Conservation (phyloP, 2,888 invertebrate species). For the Chrysomela aeneicollis region DNA sequence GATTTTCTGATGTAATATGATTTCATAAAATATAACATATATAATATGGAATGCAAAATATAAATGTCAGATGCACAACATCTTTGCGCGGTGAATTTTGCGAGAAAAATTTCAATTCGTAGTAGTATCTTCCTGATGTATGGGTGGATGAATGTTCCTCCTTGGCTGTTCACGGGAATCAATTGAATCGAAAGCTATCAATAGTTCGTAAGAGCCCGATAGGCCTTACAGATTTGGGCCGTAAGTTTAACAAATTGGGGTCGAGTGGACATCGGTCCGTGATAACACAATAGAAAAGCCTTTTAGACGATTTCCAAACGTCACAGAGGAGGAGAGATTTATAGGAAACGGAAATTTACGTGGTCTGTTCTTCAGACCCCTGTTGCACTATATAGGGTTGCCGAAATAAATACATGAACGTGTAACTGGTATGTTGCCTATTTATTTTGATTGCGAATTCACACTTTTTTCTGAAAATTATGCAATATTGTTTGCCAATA, state of each 20-base stretch:
- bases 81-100: no score
- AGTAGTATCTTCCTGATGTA: neutral
- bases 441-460: no score
- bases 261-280: slow-evolving; percentile 50
- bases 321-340: slow-evolving; percentile 34
- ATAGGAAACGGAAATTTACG: slow-evolving; percentile 37
- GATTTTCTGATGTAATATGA: no score
- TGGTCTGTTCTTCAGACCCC: slow-evolving; percentile 40
- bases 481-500: no score
- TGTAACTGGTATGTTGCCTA: no score
- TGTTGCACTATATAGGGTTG: slow-evolving; percentile 42
- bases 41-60: no score
- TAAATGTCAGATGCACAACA: no score
- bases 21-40: no score
- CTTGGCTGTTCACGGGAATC: slow-evolving; percentile 19
- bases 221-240: slow-evolving; percentile 31
- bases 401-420: neutral
- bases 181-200: slow-evolving; percentile 30
- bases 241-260: slow-evolving; percentile 49
- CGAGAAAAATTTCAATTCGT: neutral
- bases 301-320: slow-evolving; percentile 40
- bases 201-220: slow-evolving; percentile 27
- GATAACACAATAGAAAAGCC: slow-evolving; percentile 53
- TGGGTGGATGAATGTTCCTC: no score
- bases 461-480: no score